phyloP scores from a whole-genome alignment of 2,797 vertebrate species.

The Cryptoprocta ferox region DNA sequence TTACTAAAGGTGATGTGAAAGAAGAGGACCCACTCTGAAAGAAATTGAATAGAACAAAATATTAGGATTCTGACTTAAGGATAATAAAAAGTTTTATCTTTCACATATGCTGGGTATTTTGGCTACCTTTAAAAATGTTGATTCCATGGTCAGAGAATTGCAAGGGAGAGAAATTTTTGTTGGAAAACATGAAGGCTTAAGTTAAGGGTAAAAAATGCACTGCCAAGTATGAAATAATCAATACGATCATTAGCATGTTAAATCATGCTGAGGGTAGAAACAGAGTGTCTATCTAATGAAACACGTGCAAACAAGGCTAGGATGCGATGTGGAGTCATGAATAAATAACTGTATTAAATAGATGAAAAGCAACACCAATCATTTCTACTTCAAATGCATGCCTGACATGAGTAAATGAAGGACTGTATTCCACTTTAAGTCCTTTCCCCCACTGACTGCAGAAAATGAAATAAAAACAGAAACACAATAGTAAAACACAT shows the following conservation, averaged over 20 bases:
- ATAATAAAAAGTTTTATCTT: constrained; percentile 63
- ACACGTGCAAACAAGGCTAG: constrained; percentile 60
- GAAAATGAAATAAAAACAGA: constrained; percentile 82
- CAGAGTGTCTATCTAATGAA: constrained; percentile 59
- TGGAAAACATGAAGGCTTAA: constrained; percentile 45
- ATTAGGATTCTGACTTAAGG: constrained; percentile 35
- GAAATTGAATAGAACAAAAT: constrained; percentile 64
- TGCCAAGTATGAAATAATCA: constrained; percentile 60
- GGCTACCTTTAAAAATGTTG: constrained; percentile 68
- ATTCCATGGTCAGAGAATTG: constrained; percentile 30
- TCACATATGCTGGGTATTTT: constrained; percentile 36
- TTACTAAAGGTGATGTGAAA: constrained; percentile 76
- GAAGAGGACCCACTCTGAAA: constrained; percentile 71
- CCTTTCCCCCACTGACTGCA: constrained; percentile 41
- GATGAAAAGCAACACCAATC: constrained; percentile 50
- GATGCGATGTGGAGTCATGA: constrained; percentile 33
- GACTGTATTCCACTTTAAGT: constrained; percentile 33
- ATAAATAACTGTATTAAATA: background rate
- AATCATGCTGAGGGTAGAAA: constrained; percentile 44
- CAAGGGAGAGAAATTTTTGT: background rate
- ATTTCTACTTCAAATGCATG: constrained; percentile 40
- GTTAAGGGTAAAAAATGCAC: background rate
- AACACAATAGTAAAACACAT: constrained; percentile 84
- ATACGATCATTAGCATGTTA: constrained; percentile 64
- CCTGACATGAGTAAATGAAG: constrained; percentile 53